Base-by-base conservation (phyloP, 2,888 invertebrate species). In the Cephalotes varians region DNA sequence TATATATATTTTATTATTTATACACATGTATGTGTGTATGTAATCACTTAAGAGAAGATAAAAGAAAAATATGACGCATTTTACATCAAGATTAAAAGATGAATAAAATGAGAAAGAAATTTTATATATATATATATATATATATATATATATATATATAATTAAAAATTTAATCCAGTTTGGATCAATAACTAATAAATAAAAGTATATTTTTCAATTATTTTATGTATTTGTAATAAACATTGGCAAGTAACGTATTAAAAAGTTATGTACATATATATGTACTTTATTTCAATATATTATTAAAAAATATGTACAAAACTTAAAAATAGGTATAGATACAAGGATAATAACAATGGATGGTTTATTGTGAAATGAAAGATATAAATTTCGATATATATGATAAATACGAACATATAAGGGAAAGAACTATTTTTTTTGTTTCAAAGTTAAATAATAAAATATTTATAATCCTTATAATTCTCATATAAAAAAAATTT, bases 271-370 rank as follows among this genome's bases (percentile, higher is more conserved):
- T n/a, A n/a, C n/a, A n/a, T n/a, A n/a, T n/a, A n/a, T n/a, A 25
- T 7, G 40, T 64, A 40, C 12, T 64, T 64, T 64, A 31, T n/a
- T 87, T 85, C 2, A 77, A 62, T 40, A 81, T 56, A 76, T 62
- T 62, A 76, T 47, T 10, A 62, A 34, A 31, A 28, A 54, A 28
- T 56, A 18, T 18, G 18, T 15, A 44, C 10, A 18, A 74, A 25
- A 51, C 7, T 15, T 4, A 3, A 54, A 71, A 82, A 15, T 21
- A 2, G 1, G 21, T 37, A 15, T 28, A 2, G 4, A 69, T 2
- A 69, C 31, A 40, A 28, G 15, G 21, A 1, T 37, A n/a, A 28
- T 6, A 28, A 21, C n/a, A 49, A 62, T n/a, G n/a, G n/a, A n/a
- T n/a, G n/a, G n/a, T 34, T 62, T 60, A 37, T 28, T 40, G 6